Base-by-base conservation (phyloP, 1,140 invertebrate species). In the Bombus picipes region DNA sequence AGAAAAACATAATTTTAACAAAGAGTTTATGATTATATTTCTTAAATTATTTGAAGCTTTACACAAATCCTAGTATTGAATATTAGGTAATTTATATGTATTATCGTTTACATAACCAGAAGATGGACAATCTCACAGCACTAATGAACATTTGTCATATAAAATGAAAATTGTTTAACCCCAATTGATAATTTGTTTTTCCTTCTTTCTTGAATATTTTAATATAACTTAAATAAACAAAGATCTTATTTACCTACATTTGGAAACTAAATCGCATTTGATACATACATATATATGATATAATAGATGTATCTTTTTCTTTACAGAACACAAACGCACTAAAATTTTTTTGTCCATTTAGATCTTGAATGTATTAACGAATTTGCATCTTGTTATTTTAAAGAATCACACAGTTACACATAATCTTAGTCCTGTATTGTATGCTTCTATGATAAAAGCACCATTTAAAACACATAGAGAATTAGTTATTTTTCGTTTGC, bases 401-500 rank as follows among this genome's bases (percentile, higher is more conserved):
- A 86, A 88, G 74, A 83, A 88, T 86, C 81, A 88, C 81, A 80
- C 76, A 77, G 39, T 88, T 86, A 79, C 57, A 82, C 65, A 43
- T 86, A 74, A 91, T 88, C 74, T 85, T 68, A 88, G 70, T 87
- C 68, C 62, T 57, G 80, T 86, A 85, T 73, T 68, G 59, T 84
- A 88, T 74, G 85, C 72, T 81, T 78, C 71, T 68, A 77, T 9
- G 59, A 78, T 66, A 75, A 75, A 79, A 84, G 78, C 81, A 87
- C 66, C 88, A 81, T 83, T 88, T 37, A 32, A 80, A 87, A 76
- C 41, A 80, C 75, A 18, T 76, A 87, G 66, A 81, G 43, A 87
- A 75, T 88, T 91, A 93, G 88, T 92, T 91, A 88, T 91, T 94
- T 82, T 94, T 94, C 39, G 92, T 89, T 91, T 95, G 94, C 85